Evolutionary conservation across 92 coral and sea anemone species (phyloP), one percentile per base, ranked within the genome.

Genomic region (Phenganax marumi): DNA sequence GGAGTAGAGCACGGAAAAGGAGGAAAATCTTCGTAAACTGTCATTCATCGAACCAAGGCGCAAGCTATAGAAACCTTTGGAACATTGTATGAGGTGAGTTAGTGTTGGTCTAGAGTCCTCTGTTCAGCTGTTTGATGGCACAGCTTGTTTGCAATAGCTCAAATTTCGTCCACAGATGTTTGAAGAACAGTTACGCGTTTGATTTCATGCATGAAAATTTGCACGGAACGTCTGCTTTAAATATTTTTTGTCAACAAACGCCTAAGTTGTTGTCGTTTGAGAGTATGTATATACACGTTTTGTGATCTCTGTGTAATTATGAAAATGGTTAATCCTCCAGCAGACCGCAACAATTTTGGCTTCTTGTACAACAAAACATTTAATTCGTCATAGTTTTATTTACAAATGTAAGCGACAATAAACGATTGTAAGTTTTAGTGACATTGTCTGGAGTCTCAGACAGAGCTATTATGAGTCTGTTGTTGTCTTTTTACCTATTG

Each of bases 331-430:
- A 66, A 66, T 66, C 12, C 43, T 49, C 14, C 17, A 47, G 14
- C 50, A 25, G 21, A 72, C 77, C 77, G 77, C 77, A 72, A 72
- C 25, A 21, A 72, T 52, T 16, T 12, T 14, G 58, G n/a, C 57
- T 70, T 46, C 22, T 33, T 26, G 18, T 26, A 66, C 72, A 33
- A 12, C 72, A 66, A 66, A 9, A 64, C 24, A 58, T 58, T 7
- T 13, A 48, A 72, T 72, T 72, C 53, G 48, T 74, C 63, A 50
- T 52, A 74, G 52, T 74, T 52, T 19, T 56, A 53, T 51, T 22
- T 47, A 74, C 2, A 33, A 33, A 33, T 33, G 53, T 74, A 22
- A 74, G 61, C 64, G 17, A 53, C 62, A 74, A 19, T 74, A 51
- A 74, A 21, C 19, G 6, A n/a, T n/a, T n/a, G n/a, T n/a, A n/a